Evolutionary conservation across 2,888 invertebrate genomes (phyloP).

Genomic region (Iphiclides podalirius): DNA sequence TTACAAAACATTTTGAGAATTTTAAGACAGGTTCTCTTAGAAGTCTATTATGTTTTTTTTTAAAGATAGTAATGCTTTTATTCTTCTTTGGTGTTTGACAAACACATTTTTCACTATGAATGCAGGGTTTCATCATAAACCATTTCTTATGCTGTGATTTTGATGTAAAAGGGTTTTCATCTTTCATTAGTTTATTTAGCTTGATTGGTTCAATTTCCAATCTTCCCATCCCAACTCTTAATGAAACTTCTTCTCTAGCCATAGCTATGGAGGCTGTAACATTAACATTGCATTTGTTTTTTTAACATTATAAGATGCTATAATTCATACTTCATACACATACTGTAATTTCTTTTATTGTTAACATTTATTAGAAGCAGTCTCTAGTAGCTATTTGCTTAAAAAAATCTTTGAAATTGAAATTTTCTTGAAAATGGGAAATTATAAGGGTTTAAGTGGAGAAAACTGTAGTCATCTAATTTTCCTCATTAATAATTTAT

Average conservation of each 20-base stretch:
- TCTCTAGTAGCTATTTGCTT: too few species aligned
- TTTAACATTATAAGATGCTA: neutral
- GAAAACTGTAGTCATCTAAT: too few species aligned
- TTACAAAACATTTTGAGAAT: slow-evolving; percentile 53
- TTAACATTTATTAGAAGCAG: too few species aligned
- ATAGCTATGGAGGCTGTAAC: slow-evolving; percentile 35
- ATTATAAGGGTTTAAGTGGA: too few species aligned
- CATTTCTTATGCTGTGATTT: slow-evolving; percentile 33
- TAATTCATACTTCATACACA: neutral
- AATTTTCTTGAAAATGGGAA: too few species aligned
- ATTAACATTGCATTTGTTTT: neutral
- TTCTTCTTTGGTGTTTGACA: slow-evolving; percentile 48
- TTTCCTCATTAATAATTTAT: too few species aligned
- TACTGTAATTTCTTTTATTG: too few species aligned
- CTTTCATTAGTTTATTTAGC: slow-evolving; percentile 40
- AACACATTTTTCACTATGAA: slow-evolving; percentile 47
- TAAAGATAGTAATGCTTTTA: slow-evolving; percentile 46
- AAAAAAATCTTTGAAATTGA: too few species aligned
- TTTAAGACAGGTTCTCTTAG: slow-evolving; percentile 80
- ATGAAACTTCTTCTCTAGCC: slow-evolving; percentile 69
- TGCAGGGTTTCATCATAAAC: slow-evolving; percentile 32
- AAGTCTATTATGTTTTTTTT: slow-evolving; percentile 69
- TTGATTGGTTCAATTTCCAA: slow-evolving; percentile 77
- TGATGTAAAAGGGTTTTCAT: slow-evolving; percentile 57
- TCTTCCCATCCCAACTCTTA: slow-evolving; percentile 76